These are phyloP conservation scores for Pogoniulus pusillus DNA, from an alignment of 2,797 vertebrate species.

Conservation along the genomic window DNA sequence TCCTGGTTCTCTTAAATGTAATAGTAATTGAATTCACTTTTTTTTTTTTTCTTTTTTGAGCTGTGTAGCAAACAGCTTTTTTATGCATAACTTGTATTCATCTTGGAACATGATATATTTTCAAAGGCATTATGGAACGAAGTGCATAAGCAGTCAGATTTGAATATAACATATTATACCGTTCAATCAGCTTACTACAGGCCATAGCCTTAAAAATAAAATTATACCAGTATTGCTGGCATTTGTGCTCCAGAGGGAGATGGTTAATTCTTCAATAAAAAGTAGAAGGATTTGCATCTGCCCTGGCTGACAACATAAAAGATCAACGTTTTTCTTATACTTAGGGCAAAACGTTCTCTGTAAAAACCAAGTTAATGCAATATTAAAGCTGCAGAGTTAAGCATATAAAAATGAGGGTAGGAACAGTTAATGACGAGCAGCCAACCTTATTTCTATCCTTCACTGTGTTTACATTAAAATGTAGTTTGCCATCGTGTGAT, in stretches of 20 bases:
- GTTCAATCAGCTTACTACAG: slow-evolving; percentile 56
- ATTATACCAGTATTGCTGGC: slow-evolving; percentile 47
- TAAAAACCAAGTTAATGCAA: slow-evolving; percentile 59
- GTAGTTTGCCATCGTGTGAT: background rate
- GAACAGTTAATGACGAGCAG: background rate
- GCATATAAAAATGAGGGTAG: slow-evolving; percentile 41
- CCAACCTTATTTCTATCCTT: slow-evolving; percentile 6
- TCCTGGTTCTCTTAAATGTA: slow-evolving; percentile 46
- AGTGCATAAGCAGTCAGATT: slow-evolving; percentile 58
- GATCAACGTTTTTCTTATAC: slow-evolving; percentile 50
- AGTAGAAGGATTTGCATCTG: slow-evolving; percentile 57
- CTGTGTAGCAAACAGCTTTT: slow-evolving; percentile 49
- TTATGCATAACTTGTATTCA: slow-evolving; percentile 48
- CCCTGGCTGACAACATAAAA: slow-evolving; percentile 56
- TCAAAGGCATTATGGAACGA: slow-evolving; percentile 51
- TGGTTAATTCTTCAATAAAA: slow-evolving; percentile 64
- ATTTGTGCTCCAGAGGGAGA: slow-evolving; percentile 63
- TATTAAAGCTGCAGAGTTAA: slow-evolving; percentile 60
- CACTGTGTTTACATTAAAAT: background rate
- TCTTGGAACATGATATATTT: slow-evolving; percentile 37
- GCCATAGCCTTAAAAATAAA: slow-evolving; percentile 59
- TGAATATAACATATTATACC: slow-evolving; percentile 61
- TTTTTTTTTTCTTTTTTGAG: no score
- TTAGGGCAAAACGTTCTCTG: slow-evolving; percentile 10
- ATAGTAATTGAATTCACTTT: slow-evolving; percentile 43